A percentile compares a stretch with the other conserved stretches of the same genome.
These are phyloP conservation scores for Eurytoma adleriae DNA, from an alignment of 2,888 invertebrate species.

Conservation along the genomic window DNA sequence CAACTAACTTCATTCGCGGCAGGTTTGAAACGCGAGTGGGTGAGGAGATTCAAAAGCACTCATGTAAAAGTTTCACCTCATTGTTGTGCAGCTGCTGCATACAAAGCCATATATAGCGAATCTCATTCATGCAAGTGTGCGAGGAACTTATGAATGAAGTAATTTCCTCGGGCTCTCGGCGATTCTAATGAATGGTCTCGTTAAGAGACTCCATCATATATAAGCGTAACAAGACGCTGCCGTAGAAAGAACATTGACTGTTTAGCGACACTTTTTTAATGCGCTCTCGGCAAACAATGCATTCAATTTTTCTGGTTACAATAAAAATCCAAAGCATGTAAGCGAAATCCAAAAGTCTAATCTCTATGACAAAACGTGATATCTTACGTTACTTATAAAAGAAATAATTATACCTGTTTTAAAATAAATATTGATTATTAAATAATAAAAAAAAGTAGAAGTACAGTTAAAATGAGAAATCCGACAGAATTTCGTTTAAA, in stretches of 20 bases:
- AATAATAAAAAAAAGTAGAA: background rate
- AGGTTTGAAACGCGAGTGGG: conserved; percentile 21
- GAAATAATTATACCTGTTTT: background rate
- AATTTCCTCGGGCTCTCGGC: conserved; percentile 11
- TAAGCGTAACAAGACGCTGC: background rate
- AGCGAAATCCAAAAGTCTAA: no score
- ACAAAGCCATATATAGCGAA: conserved; percentile 5
- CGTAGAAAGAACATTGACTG: background rate
- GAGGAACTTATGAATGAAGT: conserved; percentile 37
- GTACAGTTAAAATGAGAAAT: background rate
- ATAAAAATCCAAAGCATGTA: no score
- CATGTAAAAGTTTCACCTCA: background rate
- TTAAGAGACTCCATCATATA: background rate
- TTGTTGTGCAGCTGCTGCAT: background rate
- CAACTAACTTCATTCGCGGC: conserved; percentile 5
- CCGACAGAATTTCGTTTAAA: background rate
- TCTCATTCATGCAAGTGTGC: background rate
- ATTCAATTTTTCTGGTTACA: no score
- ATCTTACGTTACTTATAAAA: background rate
- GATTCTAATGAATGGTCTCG: conserved; percentile 25
- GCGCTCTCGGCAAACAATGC: no score
- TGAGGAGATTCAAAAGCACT: background rate
- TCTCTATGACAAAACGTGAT: no score
- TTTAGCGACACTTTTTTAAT: no score
- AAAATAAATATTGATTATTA: no score